Evolutionary conservation across 1,140 invertebrate species (phyloP).

Genomic region (Drosophila trapezifrons): DNA sequence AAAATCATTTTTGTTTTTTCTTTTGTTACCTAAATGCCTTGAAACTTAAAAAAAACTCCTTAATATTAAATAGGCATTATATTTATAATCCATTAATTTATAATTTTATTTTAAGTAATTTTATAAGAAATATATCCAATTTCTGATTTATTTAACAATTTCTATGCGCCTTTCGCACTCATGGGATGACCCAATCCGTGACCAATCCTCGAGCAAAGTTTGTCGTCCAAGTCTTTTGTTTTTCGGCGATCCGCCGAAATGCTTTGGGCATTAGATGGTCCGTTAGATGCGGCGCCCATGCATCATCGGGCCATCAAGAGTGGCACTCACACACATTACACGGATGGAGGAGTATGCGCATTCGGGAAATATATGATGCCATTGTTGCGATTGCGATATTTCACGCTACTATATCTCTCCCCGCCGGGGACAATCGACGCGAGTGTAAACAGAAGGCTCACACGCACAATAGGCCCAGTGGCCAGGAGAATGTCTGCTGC

Average conservation of each 20-base stretch:
- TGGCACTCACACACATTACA: constrained; percentile 42
- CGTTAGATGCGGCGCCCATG: constrained; percentile 63
- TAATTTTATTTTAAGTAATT: no score
- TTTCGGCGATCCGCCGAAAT: constrained; percentile 23
- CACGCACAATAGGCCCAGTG: constrained; percentile 65
- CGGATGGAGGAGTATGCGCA: constrained; percentile 62
- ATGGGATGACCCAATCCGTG: constrained; percentile 4
- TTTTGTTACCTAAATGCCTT: not conserved
- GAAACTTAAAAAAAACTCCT: not conserved
- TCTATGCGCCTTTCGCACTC: constrained; percentile 1
- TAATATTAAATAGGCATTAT: not conserved
- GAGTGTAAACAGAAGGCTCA: constrained; percentile 54
- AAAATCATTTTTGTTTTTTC: no score
- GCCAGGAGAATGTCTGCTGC: constrained; percentile 17
- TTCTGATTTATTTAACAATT: no score
- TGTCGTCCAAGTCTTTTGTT: constrained; percentile 68
- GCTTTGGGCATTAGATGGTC: constrained; percentile 24
- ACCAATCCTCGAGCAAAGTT: constrained; percentile 46
- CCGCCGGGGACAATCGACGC: constrained; percentile 37
- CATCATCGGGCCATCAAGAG: constrained; percentile 53
- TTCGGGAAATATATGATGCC: constrained; percentile 72
- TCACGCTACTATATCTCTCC: constrained; percentile 51
- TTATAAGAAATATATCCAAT: not conserved
- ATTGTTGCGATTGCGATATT: constrained; percentile 73
- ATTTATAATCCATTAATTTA: no score